phyloP scores from a whole-genome alignment of 1,140 invertebrate species.

The Trichomalopsis sarcophagae region DNA sequence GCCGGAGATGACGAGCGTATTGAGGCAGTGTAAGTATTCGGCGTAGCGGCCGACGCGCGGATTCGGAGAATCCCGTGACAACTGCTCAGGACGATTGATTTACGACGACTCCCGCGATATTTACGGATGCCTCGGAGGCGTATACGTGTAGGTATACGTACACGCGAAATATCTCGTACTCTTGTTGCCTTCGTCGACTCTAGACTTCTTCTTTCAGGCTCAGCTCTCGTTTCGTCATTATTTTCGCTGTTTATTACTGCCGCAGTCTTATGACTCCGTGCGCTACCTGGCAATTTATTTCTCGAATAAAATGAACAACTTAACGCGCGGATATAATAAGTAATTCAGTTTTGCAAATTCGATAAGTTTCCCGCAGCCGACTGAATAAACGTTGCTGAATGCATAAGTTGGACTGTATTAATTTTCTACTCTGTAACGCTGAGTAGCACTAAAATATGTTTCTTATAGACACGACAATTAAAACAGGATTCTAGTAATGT shows the following conservation, averaged over 20 bases:
- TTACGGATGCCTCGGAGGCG: conserved; percentile 65
- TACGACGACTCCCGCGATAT: conserved; percentile 66
- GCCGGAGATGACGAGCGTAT: conserved; percentile 51
- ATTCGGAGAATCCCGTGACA: conserved; percentile 63
- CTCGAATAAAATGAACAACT: conserved; percentile 29
- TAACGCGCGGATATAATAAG: background rate
- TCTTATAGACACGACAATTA: background rate
- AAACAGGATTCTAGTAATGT: background rate
- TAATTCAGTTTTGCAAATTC: background rate
- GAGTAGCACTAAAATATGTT: background rate
- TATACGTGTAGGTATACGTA: conserved; percentile 18
- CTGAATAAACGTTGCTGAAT: too few species aligned
- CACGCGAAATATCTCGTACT: conserved; percentile 36
- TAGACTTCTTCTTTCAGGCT: background rate
- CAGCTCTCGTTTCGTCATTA: background rate
- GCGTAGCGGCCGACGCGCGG: conserved; percentile 49
- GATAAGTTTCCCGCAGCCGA: too few species aligned
- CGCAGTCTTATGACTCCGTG: background rate
- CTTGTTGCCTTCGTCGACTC: background rate
- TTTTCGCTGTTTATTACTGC: background rate
- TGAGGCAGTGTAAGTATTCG: conserved; percentile 60
- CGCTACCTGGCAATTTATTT: conserved; percentile 40
- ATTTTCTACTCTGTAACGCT: too few species aligned
- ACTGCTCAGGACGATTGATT: conserved; percentile 67
- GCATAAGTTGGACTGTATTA: too few species aligned